Base-by-base conservation (phyloP, 37 sponge, comb jelly and placozoan genomes). In the Spongilla lacustris region DNA sequence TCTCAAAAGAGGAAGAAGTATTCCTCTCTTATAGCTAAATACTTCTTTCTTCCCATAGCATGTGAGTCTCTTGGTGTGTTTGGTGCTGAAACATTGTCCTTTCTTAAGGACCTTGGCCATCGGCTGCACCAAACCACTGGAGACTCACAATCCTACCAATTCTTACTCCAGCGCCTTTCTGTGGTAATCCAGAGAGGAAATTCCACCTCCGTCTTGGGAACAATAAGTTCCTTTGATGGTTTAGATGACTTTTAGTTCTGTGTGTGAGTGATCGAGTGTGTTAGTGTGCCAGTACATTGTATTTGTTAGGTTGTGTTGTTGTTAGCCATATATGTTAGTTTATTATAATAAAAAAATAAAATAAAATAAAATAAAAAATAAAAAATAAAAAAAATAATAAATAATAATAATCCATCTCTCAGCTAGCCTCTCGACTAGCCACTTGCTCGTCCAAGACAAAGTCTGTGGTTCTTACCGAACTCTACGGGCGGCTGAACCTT, bases 1-100 rank as follows among this genome's bases (percentile, higher is more conserved):
- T 28, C 32, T 24, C 30, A 23, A 25, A 81, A 81, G 30, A 24
- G 24, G 46, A 69, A 24, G 34, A 81, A 68, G 69, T 81, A 81
- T 34, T n/a, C 81, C 58, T 14, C 29, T 31, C 81, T 81, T 66
- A 27, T 22, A 19, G 36, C 30, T 28, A 67, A n/a, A 34, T 32
- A 67, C 69, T 68, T 24, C 30, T 81, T 81, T 81, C 69, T 81
- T 17, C 81, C 81, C 28, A 27, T 81, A 14, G 81, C 81, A 32
- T 23, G 58, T 17, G 81, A 81, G 81, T 31, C 81, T 27, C 28
- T 48, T 79, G 80, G 80, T 28, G 46, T 46, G 36, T 48, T 79
- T 49, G 80, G 80, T 49, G 49, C 49, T 24, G 46, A 22, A 46
- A 48, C 80, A 28, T 46, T 49, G 29, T 46, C 26, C 23, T 46